Percentiles rank a stretch among this genome's conserved stretches.
Evolutionary conservation across 2,888 invertebrate genomes (phyloP).

Genomic region (Caradrina kadenii): DNA sequence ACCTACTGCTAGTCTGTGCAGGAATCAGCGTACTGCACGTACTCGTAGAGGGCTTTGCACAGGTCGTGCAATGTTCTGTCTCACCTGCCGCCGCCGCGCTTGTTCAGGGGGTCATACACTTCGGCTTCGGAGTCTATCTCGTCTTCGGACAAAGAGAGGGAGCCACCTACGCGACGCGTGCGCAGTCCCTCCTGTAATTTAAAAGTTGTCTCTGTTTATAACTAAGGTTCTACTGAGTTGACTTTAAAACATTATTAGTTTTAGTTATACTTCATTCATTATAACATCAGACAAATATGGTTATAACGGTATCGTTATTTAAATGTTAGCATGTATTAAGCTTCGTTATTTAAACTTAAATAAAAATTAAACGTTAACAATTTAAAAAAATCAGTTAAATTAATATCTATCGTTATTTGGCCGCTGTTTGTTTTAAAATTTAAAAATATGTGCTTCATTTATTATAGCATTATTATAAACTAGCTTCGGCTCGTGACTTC

Average conservation of each 20-base stretch:
- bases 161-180: constrained; percentile 93
- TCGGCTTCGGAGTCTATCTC: constrained; percentile 94
- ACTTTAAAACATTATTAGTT: not conserved
- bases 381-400: no score
- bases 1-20: constrained; percentile 46
- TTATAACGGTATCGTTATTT: no score
- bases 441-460: no score
- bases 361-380: no score
- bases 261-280: not conserved
- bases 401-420: no score
- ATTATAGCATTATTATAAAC: no score
- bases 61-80: constrained; percentile 85
- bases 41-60: constrained; percentile 86
- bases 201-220: not conserved
- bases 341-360: no score
- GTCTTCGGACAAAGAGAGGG: constrained; percentile 95
- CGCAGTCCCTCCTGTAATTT: constrained; percentile 88
- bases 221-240: not conserved
- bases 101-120: constrained; percentile 86
- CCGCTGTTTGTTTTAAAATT: no score
- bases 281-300: no score
- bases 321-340: no score
- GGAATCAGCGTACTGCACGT: constrained; percentile 68
- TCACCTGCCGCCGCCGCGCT: constrained; percentile 86
- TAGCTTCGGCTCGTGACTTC: no score